Base-by-base conservation (phyloP, 92 coral and sea anemone species). In the Muricea muricata region DNA sequence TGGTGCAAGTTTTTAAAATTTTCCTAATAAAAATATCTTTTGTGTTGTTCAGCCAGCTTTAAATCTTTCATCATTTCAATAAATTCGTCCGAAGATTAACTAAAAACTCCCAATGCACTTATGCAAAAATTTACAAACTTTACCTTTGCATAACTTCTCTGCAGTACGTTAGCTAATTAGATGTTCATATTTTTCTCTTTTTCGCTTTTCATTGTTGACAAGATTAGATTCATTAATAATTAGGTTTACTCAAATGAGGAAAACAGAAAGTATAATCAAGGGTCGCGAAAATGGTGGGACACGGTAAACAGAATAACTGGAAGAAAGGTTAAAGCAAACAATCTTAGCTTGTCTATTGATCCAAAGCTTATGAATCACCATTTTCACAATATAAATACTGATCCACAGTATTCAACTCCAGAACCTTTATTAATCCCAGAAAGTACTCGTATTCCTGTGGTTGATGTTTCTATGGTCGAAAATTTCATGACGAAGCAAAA, bases 281-380 rank as follows among this genome's bases (percentile, higher is more conserved):
- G 76, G 46, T 70, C 50, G 52, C 76, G 47, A 25, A 70, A 70
- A 70, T 70, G 76, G 50, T 70, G 76, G 76, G 46, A 70, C 30
- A 70, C 76, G 8, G 76, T 70, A 29, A 70, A 70, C 29, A 70
- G 35, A 35, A 70, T 35, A 70, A 70, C 76, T n/a, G 30, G 76
- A 70, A 70, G 76, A 29, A 70, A 31, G 46, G 35, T 12, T 70
- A 70, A 70, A 25, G n/a, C 50, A 70, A 70, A 70, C 13, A 70
- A 70, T 29, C 50, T 70, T 12, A 70, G 76, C 35, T 35, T 47
- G 46, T 37, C 52, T 70, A 31, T 70, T 70, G 76, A 70, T 70
- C 76, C 76, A 37, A 70, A 70, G 47, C 47, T 70, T 26, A 70
- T 70, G 76, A 70, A 70, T 47, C 35, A 47, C 76, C 76, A 35